These are phyloP conservation scores for Holothuria scabra DNA, from an alignment of 53 echinoderm and acorn worm species.

Conservation along the genomic window DNA sequence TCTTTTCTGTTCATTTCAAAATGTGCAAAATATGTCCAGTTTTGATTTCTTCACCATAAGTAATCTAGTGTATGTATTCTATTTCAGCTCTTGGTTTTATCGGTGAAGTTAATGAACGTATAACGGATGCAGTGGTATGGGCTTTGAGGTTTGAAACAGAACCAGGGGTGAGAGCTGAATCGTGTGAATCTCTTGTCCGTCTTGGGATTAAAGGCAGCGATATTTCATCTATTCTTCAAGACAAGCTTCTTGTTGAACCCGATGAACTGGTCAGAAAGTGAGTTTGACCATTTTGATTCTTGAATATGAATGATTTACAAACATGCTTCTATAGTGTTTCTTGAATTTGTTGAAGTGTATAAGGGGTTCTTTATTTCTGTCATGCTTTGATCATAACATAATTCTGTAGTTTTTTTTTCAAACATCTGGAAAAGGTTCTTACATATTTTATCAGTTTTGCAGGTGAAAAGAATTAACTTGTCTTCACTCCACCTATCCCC, in stretches of 20 bases:
- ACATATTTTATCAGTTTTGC: too few species aligned
- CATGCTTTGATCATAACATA: too few species aligned
- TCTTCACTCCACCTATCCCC: too few species aligned
- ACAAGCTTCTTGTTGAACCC: slow-evolving; percentile 94
- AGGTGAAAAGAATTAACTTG: too few species aligned
- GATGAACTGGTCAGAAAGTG: slow-evolving; percentile 91
- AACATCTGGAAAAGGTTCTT: too few species aligned
- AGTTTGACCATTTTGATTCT: background rate
- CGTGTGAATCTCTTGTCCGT: slow-evolving; percentile 75
- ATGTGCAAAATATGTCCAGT: too few species aligned
- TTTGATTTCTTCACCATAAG: background rate
- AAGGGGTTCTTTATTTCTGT: too few species aligned
- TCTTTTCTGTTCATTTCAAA: too few species aligned
- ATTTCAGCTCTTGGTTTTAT: slow-evolving; percentile 83
- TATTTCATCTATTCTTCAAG: slow-evolving; percentile 87
- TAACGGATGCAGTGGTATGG: slow-evolving; percentile 86
- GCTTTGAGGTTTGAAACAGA: slow-evolving; percentile 91
- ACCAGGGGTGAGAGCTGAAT: slow-evolving; percentile 95
- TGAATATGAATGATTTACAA: too few species aligned
- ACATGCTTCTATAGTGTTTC: too few species aligned
- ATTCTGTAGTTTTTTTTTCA: too few species aligned
- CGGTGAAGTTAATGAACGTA: slow-evolving; percentile 73
- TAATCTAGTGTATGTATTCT: background rate
- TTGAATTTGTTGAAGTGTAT: too few species aligned
- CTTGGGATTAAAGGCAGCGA: slow-evolving; percentile 76